Evolutionary conservation across 2,797 vertebrate species (phyloP).

Genomic region (Orientallactaga sibirica): DNA sequence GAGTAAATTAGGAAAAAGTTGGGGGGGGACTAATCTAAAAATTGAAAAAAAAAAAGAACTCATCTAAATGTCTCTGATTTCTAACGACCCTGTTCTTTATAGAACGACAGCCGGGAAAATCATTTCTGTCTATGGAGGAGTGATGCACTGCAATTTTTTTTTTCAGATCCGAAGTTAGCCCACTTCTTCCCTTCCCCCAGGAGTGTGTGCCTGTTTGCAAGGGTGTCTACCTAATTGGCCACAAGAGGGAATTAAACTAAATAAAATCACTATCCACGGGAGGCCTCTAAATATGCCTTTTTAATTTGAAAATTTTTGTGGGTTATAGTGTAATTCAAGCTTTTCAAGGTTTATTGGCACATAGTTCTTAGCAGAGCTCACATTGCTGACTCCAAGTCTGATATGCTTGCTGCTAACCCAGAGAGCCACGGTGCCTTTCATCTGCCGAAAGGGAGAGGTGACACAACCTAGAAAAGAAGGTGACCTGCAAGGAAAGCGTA

Average conservation of each 20-base stretch:
- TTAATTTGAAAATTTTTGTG: constrained; percentile 92
- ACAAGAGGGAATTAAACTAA: constrained; percentile 90
- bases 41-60: not conserved
- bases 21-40: not conserved
- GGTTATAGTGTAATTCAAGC: constrained; percentile 90
- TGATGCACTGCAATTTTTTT: constrained; percentile 80
- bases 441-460: constrained; percentile 24
- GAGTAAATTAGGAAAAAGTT: constrained; percentile 78
- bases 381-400: constrained; percentile 76
- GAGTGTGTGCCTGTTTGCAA: constrained; percentile 83
- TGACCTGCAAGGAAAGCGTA: constrained; percentile 74
- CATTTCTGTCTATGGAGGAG: constrained; percentile 84
- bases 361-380: constrained; percentile 81
- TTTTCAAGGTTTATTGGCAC: constrained; percentile 90
- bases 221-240: constrained; percentile 90
- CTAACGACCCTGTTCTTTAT: constrained; percentile 80
- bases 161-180: constrained; percentile 76
- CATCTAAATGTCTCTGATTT: constrained; percentile 86
- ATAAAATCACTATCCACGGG: constrained; percentile 89
- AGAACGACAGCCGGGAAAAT: constrained; percentile 87
- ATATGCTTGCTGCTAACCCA: constrained; percentile 47
- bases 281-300: constrained; percentile 90
- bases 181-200: not conserved
- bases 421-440: constrained; percentile 71
- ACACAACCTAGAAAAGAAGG: constrained; percentile 62